Evolutionary conservation across 2,888 invertebrate species (phyloP).

Genomic region (Antitype chi): DNA sequence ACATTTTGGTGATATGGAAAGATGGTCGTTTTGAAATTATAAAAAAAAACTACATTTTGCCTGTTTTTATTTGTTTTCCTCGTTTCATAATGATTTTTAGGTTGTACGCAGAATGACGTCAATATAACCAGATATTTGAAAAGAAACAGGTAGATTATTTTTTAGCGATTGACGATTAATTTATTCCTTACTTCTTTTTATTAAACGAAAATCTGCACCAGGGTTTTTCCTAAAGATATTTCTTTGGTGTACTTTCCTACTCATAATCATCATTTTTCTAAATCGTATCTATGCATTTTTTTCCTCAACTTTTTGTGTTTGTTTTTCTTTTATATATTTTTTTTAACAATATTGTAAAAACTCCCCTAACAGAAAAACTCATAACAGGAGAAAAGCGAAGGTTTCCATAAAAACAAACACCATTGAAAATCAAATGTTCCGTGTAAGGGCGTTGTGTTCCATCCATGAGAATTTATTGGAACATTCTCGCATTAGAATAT

Average conservation of each 20-base stretch:
- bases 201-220: not conserved
- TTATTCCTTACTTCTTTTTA: not conserved
- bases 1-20: not conserved
- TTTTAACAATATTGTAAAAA: not conserved
- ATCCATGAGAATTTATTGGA: slow-evolving; percentile 37
- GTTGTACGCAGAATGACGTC: not conserved
- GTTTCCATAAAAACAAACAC: slow-evolving; percentile 33
- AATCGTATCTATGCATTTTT: not conserved
- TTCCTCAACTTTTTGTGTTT: not conserved
- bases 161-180: not conserved
- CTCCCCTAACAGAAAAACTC: not conserved
- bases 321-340: not conserved
- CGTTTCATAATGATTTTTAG: no score
- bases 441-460: slow-evolving; percentile 14
- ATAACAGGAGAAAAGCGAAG: not conserved
- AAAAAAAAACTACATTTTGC: not conserved
- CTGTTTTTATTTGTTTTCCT: not conserved
- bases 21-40: not conserved
- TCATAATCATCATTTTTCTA: not conserved
- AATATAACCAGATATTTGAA: not conserved
- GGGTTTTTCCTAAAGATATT: not conserved
- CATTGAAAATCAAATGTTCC: slow-evolving; percentile 43
- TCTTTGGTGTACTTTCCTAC: not conserved
- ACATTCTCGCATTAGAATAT: slow-evolving; percentile 16
- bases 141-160: not conserved